Evolutionary conservation across 2,888 invertebrate genomes (phyloP), one percentile per base, ranked within the genome.

Genomic region (Sphecodes monilicornis): DNA sequence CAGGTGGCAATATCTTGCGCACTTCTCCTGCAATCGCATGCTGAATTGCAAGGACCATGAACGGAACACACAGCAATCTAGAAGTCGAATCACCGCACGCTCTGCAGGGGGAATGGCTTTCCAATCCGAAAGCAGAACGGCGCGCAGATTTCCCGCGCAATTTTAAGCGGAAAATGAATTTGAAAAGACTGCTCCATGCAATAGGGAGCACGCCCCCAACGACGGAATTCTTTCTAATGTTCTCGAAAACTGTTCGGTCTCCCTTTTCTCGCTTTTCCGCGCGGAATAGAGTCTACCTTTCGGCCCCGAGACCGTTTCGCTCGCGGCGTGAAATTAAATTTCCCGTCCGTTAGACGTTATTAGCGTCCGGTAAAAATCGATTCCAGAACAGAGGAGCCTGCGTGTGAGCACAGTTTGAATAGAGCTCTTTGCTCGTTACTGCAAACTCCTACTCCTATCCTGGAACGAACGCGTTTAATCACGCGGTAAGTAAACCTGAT

Each of bases 131-230:
- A 80, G 73, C 85, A 54, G 71, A 75, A 74, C 71, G 36, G 70
- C 73, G 76, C 74, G 57, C 80, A 80, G 84, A 87, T 87, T 88
- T 84, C 76, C 88, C 82, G 83, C 85, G 79, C 83, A 82, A 90
- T 89, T 88, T 90, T 85, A 88, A 82, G 79, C 90, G 80, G 81
- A 78, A 85, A 91, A 90, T 87, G 90, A 90, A 90, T 89, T 88
- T 84, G 82, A 84, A 89, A 80, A 78, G 78, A 78, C 77, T 57
- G 39, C 68, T 32, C 70, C 60, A 11, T 41, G 54, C 57, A 75
- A 57, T 73, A 50, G 68, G 75, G 66, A 66, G 46, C 36, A 68
- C 69, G 50, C 36, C 18, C 68, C 60, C 36, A 82, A 82, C 72
- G 66, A 39, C 73, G 29, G 43, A 84, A 76, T 80, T 77, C 85